Evolutionary conservation across 2,797 vertebrate species (phyloP).

Genomic region (Sternotherus odoratus): DNA sequence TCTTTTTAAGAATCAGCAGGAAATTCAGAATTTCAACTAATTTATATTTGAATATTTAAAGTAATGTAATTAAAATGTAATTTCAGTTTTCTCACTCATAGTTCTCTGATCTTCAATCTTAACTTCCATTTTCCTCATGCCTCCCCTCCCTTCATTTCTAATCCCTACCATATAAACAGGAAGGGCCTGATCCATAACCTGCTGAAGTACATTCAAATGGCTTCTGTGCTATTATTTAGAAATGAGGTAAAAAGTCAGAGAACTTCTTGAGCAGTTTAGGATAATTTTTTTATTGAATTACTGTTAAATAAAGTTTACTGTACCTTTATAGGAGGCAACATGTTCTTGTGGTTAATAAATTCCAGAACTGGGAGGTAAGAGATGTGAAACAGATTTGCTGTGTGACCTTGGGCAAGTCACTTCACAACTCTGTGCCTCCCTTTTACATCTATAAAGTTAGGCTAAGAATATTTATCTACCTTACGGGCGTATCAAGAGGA

Average conservation of each 20-base stretch:
- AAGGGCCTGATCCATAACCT: not conserved
- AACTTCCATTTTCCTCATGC: not conserved
- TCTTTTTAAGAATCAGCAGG: not conserved
- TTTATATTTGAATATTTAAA: not conserved
- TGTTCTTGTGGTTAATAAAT: not conserved
- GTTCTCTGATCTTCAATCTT: not conserved
- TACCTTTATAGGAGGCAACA: not conserved
- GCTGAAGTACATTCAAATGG: not conserved
- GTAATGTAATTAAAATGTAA: not conserved
- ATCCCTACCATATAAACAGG: not conserved
- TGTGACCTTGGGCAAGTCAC: not conserved
- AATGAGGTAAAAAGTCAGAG: not conserved
- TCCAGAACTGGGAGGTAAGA: not conserved
- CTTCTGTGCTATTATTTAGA: not conserved
- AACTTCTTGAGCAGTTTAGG: not conserved
- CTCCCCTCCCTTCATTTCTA: not conserved
- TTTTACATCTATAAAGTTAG: not conserved
- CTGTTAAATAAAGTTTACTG: not conserved
- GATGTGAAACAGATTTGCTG: not conserved
- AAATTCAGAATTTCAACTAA: not conserved
- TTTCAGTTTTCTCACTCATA: not conserved
- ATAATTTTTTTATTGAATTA: not conserved
- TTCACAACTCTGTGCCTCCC: not conserved
- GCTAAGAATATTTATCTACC: not conserved
- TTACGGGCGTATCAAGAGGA: not conserved